These are phyloP conservation scores for Lutjanus erythropterus DNA, from an alignment of 2,113 vertebrate species.

Conservation along the genomic window DNA sequence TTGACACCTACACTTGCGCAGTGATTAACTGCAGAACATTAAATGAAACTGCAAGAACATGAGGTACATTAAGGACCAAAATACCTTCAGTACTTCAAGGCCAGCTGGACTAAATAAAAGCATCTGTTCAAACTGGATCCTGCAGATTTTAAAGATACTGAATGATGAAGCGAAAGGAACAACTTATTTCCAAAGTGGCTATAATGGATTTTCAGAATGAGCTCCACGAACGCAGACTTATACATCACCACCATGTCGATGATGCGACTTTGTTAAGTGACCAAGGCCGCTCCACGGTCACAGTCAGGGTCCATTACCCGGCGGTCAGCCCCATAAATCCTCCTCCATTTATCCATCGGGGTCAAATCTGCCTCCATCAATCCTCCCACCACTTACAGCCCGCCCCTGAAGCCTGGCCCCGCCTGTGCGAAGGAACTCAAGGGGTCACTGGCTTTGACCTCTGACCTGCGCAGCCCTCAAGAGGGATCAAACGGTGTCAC, in stretches of 20 bases:
- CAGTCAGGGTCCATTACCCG: constrained; percentile 66
- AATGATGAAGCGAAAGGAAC: constrained; percentile 6
- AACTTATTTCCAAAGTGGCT: constrained; percentile 33
- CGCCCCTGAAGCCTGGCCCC: neutral
- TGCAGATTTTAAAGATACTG: constrained; percentile 13
- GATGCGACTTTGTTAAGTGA: constrained; percentile 45
- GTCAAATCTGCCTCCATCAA: constrained; percentile 60
- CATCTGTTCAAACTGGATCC: neutral
- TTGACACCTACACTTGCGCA: neutral
- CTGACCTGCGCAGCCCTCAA: constrained; percentile 20
- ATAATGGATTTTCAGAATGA: constrained; percentile 43
- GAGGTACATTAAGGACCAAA: constrained; percentile 20
- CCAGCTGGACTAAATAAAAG: constrained; percentile 1
- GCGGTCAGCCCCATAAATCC: constrained; percentile 65
- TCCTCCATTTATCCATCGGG: constrained; percentile 50
- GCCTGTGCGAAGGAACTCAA: constrained; percentile 52
- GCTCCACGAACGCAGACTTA: constrained; percentile 29
- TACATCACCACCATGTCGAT: constrained; percentile 28
- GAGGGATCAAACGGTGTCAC: constrained; percentile 40
- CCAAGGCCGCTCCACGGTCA: constrained; percentile 57
- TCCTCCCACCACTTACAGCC: constrained; percentile 52
- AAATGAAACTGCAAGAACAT: constrained; percentile 32
- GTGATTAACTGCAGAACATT: neutral
- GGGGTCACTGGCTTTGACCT: constrained; percentile 49
- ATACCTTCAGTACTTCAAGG: neutral